Conservation (phyloP, 1,140 invertebrate genomes). For the Nasonia giraulti region DNA sequence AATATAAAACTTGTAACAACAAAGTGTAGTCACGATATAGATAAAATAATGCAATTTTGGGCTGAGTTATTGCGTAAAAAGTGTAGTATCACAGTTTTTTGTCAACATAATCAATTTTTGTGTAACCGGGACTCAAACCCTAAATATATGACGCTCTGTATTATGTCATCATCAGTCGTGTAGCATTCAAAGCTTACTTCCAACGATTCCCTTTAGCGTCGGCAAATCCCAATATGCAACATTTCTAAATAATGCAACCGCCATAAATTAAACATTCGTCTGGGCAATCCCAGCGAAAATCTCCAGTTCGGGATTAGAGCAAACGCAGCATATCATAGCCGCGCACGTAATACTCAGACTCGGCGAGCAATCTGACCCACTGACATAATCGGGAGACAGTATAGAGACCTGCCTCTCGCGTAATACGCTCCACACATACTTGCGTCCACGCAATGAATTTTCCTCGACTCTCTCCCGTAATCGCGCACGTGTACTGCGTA, state of each 20-base stretch:
- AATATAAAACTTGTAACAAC: no score
- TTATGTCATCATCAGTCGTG: no score
- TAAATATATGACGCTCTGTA: no score
- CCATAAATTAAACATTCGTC: neutral
- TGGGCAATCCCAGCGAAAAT: neutral
- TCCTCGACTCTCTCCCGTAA: neutral
- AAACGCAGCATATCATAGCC: neutral
- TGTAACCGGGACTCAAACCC: no score
- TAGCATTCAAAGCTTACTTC: no score
- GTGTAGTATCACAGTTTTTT: no score
- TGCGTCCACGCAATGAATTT: neutral
- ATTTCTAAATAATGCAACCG: neutral
- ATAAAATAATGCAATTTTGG: no score
- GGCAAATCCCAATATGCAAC: no score
- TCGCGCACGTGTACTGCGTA: neutral
- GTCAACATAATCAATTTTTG: no score
- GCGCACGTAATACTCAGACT: neutral
- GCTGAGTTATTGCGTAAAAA: no score
- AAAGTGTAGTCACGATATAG: no score
- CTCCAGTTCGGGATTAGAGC: neutral
- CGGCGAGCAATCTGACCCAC: neutral
- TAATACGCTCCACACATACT: neutral
- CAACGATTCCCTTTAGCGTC: no score
- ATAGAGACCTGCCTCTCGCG: neutral
- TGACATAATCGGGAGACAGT: conserved; percentile 13